These are phyloP conservation scores for Diprion similis DNA, from an alignment of 1,140 invertebrate species.

Conservation along the genomic window DNA sequence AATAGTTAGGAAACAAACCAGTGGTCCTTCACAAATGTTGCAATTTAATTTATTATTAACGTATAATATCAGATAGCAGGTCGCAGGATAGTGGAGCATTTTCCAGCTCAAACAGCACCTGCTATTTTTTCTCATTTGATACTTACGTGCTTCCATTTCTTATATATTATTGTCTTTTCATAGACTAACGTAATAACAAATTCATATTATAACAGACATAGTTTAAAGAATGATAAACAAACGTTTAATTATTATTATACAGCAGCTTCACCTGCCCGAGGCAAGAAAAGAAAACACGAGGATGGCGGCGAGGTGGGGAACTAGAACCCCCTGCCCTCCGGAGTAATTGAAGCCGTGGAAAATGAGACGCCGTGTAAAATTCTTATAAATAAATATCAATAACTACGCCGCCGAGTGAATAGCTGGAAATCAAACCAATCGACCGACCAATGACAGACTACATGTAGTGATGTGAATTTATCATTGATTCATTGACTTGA, in stretches of 20 bases:
- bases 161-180: background rate
- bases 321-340: conserved; percentile 38
- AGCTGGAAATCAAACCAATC: conserved; percentile 62
- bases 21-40: too few species aligned
- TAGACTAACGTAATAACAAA: background rate
- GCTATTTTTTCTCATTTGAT: too few species aligned
- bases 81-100: too few species aligned
- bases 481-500: conserved; percentile 49
- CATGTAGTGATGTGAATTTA: conserved; percentile 57
- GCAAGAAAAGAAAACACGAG: conserved; percentile 78
- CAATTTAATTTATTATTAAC: too few species aligned
- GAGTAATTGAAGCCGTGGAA: conserved; percentile 51
- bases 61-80: too few species aligned
- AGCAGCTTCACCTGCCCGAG: conserved; percentile 65
- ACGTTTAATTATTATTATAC: conserved; percentile 32
- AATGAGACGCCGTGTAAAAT: conserved; percentile 52
- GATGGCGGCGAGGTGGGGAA: conserved; percentile 60
- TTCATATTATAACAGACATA: background rate
- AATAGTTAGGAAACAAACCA: too few species aligned
- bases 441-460: conserved; percentile 61
- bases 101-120: too few species aligned
- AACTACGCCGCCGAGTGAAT: conserved; percentile 57
- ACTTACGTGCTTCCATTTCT: too few species aligned
- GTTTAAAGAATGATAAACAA: too few species aligned
- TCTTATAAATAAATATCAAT: conserved; percentile 59